Base-by-base conservation (phyloP, 23 tunicate species). In the Aplidium turbinatum region DNA sequence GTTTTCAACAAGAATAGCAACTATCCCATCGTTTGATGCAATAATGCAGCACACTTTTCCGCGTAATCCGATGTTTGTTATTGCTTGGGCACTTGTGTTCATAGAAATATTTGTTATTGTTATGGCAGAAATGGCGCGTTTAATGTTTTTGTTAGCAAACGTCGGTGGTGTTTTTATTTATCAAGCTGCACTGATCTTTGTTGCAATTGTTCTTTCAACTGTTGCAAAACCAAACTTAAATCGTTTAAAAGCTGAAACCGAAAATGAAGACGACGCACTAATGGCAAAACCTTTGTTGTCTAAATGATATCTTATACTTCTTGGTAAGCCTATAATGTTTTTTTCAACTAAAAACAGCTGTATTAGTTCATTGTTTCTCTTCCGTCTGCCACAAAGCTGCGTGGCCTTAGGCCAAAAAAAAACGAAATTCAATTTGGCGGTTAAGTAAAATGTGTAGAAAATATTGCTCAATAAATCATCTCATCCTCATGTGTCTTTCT, bases 11-110 rank as follows among this genome's bases (percentile, higher is more conserved):
- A 23, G 50, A 9, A 26, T 18, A 3, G 38, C 50, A 25, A 22
- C 38, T 5, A 16, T 65, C 3, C 72, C 72, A 18, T 28, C 38
- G 4, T 7, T 65, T 9, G 72, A 65, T 65, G n/a, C 72, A 26
- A 35, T 65, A 26, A 25, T 65, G 50, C 72, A 65, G 27, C 72
- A 65, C 50, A 22, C 36, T 65, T 21, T 36, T 27, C 72, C 72
- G 7, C 20, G 29, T 3, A 38, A 65, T 30, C 22, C 50, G 13
- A 4, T 65, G 48, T 65, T 65, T 36, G 29, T 65, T 5, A 35
- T 7, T 25, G 38, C 16, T 21, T 65, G 72, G 72, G 7, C 38
- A 13, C 7, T 48, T 2, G 36, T 65, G 13, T 5, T 18, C 19
- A 48, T 7, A 2, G 38, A 65, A 6, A 16, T 38, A 2, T 26